These are phyloP conservation scores for Steatocranus sp. DNA, from an alignment of 2,797 vertebrate species.

Conservation along the genomic window DNA sequence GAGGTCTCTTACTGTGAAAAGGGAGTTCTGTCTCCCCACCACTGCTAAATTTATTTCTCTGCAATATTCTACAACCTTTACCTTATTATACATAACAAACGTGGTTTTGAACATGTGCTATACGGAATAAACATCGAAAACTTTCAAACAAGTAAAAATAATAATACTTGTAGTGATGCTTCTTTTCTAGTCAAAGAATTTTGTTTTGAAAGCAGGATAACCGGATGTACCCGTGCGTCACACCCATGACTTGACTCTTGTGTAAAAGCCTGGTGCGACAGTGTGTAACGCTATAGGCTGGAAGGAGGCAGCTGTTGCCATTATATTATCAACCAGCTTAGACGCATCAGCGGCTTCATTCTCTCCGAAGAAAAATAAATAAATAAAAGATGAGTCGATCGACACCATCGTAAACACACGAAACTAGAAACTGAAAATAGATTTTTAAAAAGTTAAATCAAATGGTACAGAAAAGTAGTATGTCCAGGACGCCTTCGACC, in stretches of 20 bases:
- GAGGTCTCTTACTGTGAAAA: fast-evolving
- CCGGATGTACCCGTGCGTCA: not conserved
- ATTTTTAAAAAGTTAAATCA: conserved; percentile 76
- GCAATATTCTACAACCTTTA: not conserved
- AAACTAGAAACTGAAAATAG: conserved; percentile 51
- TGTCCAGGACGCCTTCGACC: conserved; percentile 96
- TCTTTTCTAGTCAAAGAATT: not conserved
- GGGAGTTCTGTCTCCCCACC: not conserved
- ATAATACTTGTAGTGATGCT: not conserved
- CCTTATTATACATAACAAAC: not conserved
- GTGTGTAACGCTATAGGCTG: conserved; percentile 48
- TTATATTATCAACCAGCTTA: conserved; percentile 45
- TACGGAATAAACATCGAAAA: not conserved
- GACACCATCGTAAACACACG: conserved; percentile 36
- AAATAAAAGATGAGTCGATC: conserved; percentile 51
- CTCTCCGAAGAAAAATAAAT: not conserved
- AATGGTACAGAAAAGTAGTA: conserved; percentile 98
- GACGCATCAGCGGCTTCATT: conserved; percentile 32
- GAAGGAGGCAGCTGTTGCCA: conserved; percentile 68
- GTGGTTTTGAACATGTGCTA: not conserved
- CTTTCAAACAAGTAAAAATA: not conserved
- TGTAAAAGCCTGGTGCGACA: conserved; percentile 40
- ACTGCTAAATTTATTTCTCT: not conserved
- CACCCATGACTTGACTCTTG: not conserved
- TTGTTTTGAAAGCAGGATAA: not conserved